These are phyloP conservation scores for Idaea aversata DNA, from an alignment of 2,888 invertebrate genomes.

Conservation along the genomic window DNA sequence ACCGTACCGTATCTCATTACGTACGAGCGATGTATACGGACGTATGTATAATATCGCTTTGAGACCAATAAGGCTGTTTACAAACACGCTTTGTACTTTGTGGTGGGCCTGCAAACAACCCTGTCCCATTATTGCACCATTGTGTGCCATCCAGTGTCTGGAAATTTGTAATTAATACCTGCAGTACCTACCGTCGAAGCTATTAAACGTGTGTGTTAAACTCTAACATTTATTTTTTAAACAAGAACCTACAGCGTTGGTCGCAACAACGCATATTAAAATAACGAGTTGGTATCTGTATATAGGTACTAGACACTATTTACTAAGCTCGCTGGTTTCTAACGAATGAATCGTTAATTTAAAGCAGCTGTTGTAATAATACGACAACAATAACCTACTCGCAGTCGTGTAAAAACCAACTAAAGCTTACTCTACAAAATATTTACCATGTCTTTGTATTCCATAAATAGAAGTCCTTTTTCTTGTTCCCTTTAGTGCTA, in stretches of 20 bases:
- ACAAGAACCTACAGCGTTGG: background rate
- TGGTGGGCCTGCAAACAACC: conserved; percentile 51
- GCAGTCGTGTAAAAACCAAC: background rate
- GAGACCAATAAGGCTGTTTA: conserved; percentile 62
- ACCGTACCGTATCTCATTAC: conserved; percentile 7
- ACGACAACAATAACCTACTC: no score
- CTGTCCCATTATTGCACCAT: conserved; percentile 55
- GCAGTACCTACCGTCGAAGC: background rate
- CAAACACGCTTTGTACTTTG: conserved; percentile 65
- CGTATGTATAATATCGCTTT: conserved; percentile 38
- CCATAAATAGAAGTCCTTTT: conserved; percentile 28
- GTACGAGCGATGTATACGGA: background rate
- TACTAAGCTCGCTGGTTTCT: no score
- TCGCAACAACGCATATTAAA: no score
- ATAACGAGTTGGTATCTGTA: no score
- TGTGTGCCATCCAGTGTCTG: conserved; percentile 42
- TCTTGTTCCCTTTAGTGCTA: conserved; percentile 24
- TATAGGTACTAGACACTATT: no score
- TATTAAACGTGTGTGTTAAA: background rate
- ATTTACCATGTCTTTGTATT: conserved; percentile 28
- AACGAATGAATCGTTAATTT: no score
- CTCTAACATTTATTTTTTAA: background rate
- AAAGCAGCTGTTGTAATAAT: no score
- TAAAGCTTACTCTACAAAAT: conserved; percentile 13
- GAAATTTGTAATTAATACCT: conserved; percentile 55